phyloP scores from a whole-genome alignment of 2,797 vertebrate species.

The Melanotaenia pygmaea region DNA sequence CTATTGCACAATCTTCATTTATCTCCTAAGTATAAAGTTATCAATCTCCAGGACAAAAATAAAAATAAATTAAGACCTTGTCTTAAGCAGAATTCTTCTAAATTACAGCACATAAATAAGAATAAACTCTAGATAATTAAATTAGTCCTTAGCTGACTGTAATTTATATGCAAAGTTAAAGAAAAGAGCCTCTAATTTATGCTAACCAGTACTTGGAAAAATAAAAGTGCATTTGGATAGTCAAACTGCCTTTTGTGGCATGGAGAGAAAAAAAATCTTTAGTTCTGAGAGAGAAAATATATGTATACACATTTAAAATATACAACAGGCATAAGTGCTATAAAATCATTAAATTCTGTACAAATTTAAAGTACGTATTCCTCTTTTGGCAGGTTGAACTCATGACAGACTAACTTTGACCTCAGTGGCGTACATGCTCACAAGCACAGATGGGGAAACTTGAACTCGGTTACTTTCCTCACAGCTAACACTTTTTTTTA shows the following conservation, averaged over 20 bases:
- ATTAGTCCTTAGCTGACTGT: conserved; percentile 77
- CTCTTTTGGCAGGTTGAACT: conserved; percentile 83
- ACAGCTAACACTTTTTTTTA: conserved; percentile 43
- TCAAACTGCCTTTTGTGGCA: conserved; percentile 68
- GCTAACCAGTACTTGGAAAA: conserved; percentile 77
- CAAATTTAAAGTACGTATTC: conserved; percentile 74
- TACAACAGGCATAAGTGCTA: conserved; percentile 76
- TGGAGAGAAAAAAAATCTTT: conserved; percentile 48
- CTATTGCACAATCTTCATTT: conserved; percentile 96
- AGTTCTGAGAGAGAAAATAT: conserved; percentile 73
- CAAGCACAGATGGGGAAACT: conserved; percentile 39
- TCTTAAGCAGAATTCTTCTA: conserved; percentile 78
- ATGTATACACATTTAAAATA: conserved; percentile 76
- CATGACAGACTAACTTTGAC: conserved; percentile 68
- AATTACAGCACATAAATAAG: conserved; percentile 84
- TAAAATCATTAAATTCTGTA: conserved; percentile 72
- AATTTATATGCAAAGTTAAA: conserved; percentile 62
- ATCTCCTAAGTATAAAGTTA: conserved; percentile 92
- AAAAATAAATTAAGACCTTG: conserved; percentile 85
- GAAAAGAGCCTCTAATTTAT: conserved; percentile 56
- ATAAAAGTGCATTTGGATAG: conserved; percentile 80
- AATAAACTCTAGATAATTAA: conserved; percentile 79
- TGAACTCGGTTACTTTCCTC: conserved; percentile 43
- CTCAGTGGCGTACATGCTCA: conserved; percentile 42
- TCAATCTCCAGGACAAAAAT: conserved; percentile 80